Evolutionary conservation across 2,113 vertebrate species (phyloP), one percentile per base, ranked within the genome.

Genomic region (Xenopus laevis): DNA sequence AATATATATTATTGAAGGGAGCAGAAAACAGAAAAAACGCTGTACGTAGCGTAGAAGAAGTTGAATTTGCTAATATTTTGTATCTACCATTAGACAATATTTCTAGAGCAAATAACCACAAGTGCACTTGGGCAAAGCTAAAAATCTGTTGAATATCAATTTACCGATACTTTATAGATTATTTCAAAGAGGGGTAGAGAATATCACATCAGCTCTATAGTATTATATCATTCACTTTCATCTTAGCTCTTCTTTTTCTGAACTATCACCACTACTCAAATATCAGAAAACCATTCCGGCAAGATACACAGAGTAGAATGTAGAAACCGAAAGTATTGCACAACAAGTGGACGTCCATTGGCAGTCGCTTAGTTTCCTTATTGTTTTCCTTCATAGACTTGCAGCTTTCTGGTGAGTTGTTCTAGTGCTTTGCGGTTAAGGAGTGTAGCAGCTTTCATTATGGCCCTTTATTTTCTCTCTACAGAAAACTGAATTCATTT

Each of bases 371-470:
- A 95, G 65, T 72, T 83, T 84, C 84, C 86, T 62, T 85, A 79
- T 80, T 91, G 80, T 82, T 79, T 79, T 30, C 79, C 79, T 82
- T 93, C 88, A 75, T 93, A 89, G 0, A 74, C 78, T 78, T 85
- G 85, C 78, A 98, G 65, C 86, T 92, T 94, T 82, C 88, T 83
- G 72, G 93, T 88, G 78, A 97, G 87, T 73, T 90, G 89, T 74
- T 93, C 88, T 58, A 98, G 96, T 98, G 81, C 77, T 68, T 74
- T 21, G 64, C 2, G 77, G 93, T 98, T 88, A 98, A 97, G 91
- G 89, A 72, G 46, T 47, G 10, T 47, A 47, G 9, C 10, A 12
- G 13, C 10, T 47, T 47, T 6, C 46, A 6, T 47, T 6, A 6
- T 47, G 46, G 30, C 3, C 30, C 30, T 4, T 33, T n/a, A n/a